A percentile compares a stretch with the other conserved stretches of the same genome.
These are phyloP conservation scores for Pseudorasbora parva DNA, from an alignment of 2,113 vertebrate genomes.

Conservation along the genomic window DNA sequence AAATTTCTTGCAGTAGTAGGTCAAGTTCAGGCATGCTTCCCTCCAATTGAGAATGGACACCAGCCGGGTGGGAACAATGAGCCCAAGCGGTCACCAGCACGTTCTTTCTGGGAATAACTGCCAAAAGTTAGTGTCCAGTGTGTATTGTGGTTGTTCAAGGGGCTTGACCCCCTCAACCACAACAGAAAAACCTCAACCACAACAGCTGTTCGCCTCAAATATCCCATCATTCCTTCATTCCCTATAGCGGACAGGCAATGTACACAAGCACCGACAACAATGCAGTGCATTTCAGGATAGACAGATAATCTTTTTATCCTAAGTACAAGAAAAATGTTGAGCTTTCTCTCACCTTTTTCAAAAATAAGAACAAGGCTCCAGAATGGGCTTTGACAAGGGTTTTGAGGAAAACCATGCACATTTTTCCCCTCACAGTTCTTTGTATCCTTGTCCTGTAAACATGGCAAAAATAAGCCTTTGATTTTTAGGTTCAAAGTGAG, in stretches of 20 bases:
- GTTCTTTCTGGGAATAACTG: conserved; percentile 27
- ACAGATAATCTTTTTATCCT: conserved; percentile 18
- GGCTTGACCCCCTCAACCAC: conserved; percentile 36
- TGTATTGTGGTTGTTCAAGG: conserved; percentile 39
- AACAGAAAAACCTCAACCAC: conserved; percentile 37
- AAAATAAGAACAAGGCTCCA: neutral
- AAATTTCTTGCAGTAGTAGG: conserved; percentile 15
- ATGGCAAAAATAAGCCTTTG: conserved; percentile 56
- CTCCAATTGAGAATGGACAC: neutral
- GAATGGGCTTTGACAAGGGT: conserved; percentile 28
- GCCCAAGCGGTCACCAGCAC: conserved; percentile 1
- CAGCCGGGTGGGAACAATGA: conserved; percentile 24
- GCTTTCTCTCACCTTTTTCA: conserved; percentile 12
- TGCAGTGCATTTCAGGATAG: neutral
- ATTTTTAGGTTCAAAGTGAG: conserved; percentile 57
- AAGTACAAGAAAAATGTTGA: conserved; percentile 21
- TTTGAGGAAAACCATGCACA: conserved; percentile 42
- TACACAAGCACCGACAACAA: conserved; percentile 12
- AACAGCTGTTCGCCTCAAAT: conserved; percentile 38
- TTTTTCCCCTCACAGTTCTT: conserved; percentile 31
- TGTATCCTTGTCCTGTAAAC: conserved; percentile 54
- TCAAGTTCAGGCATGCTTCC: conserved; percentile 15
- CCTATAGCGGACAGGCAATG: neutral
- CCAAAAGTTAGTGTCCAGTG: conserved; percentile 37
- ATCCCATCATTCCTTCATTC: neutral